A percentile compares a stretch with the other conserved stretches of the same genome.
These are phyloP conservation scores for Pandemis corylana DNA, from an alignment of 2,888 invertebrate species.

Conservation along the genomic window DNA sequence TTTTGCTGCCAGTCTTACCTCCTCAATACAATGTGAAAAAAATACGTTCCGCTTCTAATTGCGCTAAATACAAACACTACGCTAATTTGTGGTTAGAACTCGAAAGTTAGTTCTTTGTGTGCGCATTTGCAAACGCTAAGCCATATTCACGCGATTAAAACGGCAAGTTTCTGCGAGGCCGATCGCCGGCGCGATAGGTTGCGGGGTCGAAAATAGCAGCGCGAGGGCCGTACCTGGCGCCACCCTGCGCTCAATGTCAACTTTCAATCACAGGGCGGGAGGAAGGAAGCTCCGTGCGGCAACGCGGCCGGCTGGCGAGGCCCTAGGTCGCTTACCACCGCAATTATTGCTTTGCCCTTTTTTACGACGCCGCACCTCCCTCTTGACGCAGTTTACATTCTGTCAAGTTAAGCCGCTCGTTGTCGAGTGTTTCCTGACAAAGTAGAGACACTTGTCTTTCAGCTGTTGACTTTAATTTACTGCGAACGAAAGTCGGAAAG, in stretches of 20 bases:
- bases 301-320: constrained; percentile 59
- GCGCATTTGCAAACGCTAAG: constrained; percentile 75
- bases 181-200: constrained; percentile 81
- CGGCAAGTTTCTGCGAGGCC: constrained; percentile 78
- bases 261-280: constrained; percentile 78
- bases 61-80: constrained; percentile 58
- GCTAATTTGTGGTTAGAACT: constrained; percentile 65
- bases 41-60: constrained; percentile 57
- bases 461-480: constrained; percentile 57
- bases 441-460: constrained; percentile 54
- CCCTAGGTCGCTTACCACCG: constrained; percentile 57
- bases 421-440: constrained; percentile 61
- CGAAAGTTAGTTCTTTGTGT: constrained; percentile 63
- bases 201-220: constrained; percentile 79
- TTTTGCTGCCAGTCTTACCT: neutral
- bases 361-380: constrained; percentile 66
- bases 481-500: constrained; percentile 49
- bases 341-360: constrained; percentile 73
- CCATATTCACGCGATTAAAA: constrained; percentile 79
- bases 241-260: constrained; percentile 82
- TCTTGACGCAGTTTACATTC: constrained; percentile 63
- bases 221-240: constrained; percentile 82
- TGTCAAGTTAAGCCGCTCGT: constrained; percentile 70
- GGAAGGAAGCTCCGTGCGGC: constrained; percentile 78
- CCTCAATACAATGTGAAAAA: neutral